These are phyloP conservation scores for Oreochromis grahami DNA, from an alignment of 2,797 vertebrate species.

Conservation along the genomic window DNA sequence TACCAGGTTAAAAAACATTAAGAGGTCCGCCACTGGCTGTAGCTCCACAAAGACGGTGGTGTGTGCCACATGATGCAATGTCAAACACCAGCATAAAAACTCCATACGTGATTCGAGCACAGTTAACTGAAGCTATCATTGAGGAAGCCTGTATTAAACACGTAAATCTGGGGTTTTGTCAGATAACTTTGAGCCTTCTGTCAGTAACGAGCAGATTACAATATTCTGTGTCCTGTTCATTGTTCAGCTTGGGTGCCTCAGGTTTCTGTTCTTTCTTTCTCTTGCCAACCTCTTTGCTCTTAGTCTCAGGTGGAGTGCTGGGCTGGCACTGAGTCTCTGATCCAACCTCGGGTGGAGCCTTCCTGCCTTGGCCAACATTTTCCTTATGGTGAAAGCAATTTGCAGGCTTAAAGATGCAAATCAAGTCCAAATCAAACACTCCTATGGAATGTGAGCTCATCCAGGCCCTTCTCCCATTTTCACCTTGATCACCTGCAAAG, in stretches of 20 bases:
- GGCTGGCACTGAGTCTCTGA: neutral
- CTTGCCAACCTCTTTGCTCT: neutral
- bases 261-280: neutral
- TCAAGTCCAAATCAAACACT: neutral
- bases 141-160: neutral
- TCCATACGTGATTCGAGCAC: neutral
- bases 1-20: neutral
- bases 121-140: neutral
- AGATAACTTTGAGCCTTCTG: neutral
- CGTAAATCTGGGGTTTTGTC: neutral
- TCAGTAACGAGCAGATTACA: neutral
- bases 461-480: neutral
- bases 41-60: neutral
- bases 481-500: neutral
- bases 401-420: neutral
- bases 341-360: neutral
- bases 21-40: neutral
- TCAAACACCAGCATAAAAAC: neutral
- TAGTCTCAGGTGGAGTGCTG: neutral
- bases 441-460: neutral
- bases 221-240: neutral
- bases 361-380: neutral
- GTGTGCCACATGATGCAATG: neutral
- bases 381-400: neutral
- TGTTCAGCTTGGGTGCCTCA: neutral